A percentile compares a stretch with the other conserved stretches of the same genome.
Conservation (phyloP, 2,888 invertebrate genomes). For the Lepidochrysops patricia region DNA sequence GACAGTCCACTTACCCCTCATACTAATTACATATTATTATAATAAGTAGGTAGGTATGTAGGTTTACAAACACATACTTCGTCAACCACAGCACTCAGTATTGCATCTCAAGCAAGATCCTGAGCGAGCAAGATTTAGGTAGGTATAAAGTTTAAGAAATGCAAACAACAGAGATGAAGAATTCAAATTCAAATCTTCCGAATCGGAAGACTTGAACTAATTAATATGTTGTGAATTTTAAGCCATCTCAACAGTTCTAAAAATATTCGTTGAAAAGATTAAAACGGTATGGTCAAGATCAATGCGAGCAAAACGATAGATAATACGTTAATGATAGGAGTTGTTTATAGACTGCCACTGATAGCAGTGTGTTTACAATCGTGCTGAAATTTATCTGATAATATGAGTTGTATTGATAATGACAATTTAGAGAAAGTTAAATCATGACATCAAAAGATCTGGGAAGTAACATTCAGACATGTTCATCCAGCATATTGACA, state of each 20-base stretch:
- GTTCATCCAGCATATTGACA: neutral
- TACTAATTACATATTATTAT: too few relatives aligned
- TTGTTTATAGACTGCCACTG: constrained; percentile 38
- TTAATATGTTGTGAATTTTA: neutral
- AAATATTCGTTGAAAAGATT: constrained; percentile 14
- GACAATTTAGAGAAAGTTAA: constrained; percentile 19
- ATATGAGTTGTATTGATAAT: constrained; percentile 22
- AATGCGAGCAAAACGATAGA: constrained; percentile 23
- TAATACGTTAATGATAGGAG: constrained; percentile 30
- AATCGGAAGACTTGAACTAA: neutral
- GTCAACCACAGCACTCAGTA: too few relatives aligned
- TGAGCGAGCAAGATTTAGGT: neutral
- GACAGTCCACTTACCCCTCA: too few relatives aligned
- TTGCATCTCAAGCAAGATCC: neutral
- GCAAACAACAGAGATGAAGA: neutral
- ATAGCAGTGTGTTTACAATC: constrained; percentile 48
- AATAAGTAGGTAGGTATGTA: too few relatives aligned
- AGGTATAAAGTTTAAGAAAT: neutral
- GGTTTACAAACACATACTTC: too few relatives aligned
- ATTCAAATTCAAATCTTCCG: too few relatives aligned
- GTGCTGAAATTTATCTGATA: constrained; percentile 31
- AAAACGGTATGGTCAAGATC: constrained; percentile 33
- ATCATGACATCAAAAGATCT: constrained; percentile 18
- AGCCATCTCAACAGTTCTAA: constrained; percentile 3
- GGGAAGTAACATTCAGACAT: neutral